Percentiles rank a stretch among this genome's conserved stretches.
Conservation (phyloP, 2,888 invertebrate species). For the Brachylomia viminalis region DNA sequence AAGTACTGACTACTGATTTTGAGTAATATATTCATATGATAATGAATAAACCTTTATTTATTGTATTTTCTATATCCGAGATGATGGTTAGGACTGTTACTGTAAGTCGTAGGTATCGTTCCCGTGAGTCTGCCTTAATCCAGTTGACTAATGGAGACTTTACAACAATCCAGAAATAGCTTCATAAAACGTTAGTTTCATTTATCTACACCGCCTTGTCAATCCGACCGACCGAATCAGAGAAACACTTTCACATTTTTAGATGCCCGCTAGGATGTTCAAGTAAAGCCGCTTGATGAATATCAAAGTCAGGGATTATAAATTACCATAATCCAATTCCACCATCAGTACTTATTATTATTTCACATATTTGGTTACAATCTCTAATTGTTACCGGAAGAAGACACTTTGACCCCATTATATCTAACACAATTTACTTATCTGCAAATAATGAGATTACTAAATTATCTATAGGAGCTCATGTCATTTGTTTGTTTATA, state of each 20-base stretch:
- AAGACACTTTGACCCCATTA: conserved; percentile 80
- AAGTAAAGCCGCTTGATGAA: conserved; percentile 9
- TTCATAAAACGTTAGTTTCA: background rate
- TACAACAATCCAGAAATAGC: background rate
- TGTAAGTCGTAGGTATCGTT: background rate
- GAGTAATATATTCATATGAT: background rate
- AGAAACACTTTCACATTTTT: conserved; percentile 53
- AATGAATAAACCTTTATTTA: background rate
- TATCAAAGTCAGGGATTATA: conserved; percentile 23
- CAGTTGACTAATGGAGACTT: background rate
- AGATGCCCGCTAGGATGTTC: conserved; percentile 11
- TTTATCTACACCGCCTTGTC: background rate
- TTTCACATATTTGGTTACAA: conserved; percentile 25
- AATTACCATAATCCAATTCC: conserved; percentile 15
- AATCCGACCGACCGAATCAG: too few relatives aligned
- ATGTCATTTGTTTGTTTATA: conserved; percentile 67
- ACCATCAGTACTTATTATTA: conserved; percentile 13
- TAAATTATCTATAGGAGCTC: conserved; percentile 61
- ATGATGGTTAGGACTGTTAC: background rate
- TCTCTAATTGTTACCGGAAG: conserved; percentile 75
- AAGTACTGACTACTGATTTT: background rate
- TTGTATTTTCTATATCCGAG: conserved; percentile 1
- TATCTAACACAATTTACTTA: conserved; percentile 71
- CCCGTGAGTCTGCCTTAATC: background rate
- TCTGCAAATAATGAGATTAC: conserved; percentile 72